Conservation (phyloP, 2,888 invertebrate genomes). For the Physocephala rufipes region DNA sequence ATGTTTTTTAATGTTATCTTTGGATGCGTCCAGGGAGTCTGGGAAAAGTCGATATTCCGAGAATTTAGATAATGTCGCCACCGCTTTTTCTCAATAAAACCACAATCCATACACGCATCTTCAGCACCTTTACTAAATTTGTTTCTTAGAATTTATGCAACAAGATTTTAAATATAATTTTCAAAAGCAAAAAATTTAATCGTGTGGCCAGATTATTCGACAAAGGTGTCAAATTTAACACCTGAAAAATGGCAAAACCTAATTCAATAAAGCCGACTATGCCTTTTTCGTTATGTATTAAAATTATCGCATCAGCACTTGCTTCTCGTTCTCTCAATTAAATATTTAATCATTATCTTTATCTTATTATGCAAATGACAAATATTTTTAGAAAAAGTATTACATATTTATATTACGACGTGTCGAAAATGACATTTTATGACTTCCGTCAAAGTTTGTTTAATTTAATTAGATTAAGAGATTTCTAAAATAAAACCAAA, state of each 20-base stretch:
- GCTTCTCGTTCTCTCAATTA: no score
- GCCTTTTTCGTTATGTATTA: conserved; percentile 1
- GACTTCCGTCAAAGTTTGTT: conserved; percentile 5
- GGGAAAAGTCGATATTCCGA: neutral
- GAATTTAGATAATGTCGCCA: neutral
- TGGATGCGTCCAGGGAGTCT: neutral
- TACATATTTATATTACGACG: neutral
- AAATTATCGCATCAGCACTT: neutral
- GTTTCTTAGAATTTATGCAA: no score
- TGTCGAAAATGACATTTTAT: neutral
- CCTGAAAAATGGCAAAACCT: conserved; percentile 21
- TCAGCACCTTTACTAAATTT: no score
- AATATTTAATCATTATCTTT: no score
- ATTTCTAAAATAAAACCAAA: neutral
- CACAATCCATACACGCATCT: no score
- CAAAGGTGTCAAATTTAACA: conserved; percentile 26
- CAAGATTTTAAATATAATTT: no score
- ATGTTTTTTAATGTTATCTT: no score
- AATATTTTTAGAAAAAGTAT: neutral
- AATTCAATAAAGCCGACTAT: conserved; percentile 6
- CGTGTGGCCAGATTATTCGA: neutral
- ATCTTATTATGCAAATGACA: neutral
- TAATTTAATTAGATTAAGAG: conserved; percentile 18
- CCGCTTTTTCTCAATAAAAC: no score
- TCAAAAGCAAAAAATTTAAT: no score